phyloP scores from a whole-genome alignment of 2,797 vertebrate species.

The Dendrocincla fuliginosa region DNA sequence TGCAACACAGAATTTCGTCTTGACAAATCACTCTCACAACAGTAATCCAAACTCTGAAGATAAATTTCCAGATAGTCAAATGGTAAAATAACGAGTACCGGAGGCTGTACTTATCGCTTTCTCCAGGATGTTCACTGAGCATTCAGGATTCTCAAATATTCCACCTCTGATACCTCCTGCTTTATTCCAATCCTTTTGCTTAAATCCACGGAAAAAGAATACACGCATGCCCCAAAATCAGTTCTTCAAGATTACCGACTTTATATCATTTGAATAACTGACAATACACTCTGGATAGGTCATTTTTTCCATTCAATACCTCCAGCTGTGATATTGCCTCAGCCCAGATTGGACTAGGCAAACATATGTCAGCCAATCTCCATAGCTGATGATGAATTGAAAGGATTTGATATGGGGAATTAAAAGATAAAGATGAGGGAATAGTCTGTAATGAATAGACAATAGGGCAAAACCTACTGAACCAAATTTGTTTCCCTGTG shows the following conservation, averaged over 20 bases:
- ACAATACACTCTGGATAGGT: not conserved
- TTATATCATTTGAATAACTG: not conserved
- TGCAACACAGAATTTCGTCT: not conserved
- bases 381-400: not conserved
- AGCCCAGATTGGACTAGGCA: not conserved
- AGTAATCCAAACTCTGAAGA: not conserved
- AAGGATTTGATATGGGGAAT: not conserved
- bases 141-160: not conserved
- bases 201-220: not conserved
- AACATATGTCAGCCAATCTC: not conserved
- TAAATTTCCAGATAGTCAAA: not conserved
- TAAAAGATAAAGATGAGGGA: constrained; percentile 42
- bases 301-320: constrained; percentile 14
- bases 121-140: not conserved
- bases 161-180: not conserved
- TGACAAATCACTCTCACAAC: not conserved
- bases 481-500: not conserved
- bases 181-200: not conserved
- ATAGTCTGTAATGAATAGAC: not conserved
- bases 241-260: not conserved
- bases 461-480: not conserved
- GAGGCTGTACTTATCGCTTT: not conserved
- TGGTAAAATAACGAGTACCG: not conserved
- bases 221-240: not conserved
- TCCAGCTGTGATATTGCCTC: not conserved